Percentiles rank a stretch among this genome's conserved stretches.
phyloP scores from a whole-genome alignment of 2,797 vertebrate species.

The Myotis myotis region DNA sequence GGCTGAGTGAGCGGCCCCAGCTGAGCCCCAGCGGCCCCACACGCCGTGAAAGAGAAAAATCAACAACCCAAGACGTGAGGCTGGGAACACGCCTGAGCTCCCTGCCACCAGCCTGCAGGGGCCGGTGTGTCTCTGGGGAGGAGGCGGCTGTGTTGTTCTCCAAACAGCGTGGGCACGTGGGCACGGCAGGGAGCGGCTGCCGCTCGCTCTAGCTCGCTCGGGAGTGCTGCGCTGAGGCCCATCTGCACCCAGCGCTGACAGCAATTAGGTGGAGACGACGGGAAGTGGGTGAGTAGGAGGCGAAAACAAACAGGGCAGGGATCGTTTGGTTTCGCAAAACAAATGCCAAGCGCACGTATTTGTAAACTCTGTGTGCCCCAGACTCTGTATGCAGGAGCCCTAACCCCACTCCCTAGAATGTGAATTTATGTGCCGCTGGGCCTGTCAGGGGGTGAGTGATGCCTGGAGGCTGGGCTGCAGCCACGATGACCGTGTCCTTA shows the following conservation, averaged over 20 bases:
- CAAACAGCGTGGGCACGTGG: not conserved
- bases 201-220: not conserved
- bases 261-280: not conserved
- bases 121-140: not conserved
- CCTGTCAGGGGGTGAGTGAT: fast-evolving
- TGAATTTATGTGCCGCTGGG: fast-evolving
- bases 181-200: not conserved
- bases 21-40: fast-evolving
- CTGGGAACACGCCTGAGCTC: not conserved
- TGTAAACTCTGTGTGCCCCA: fast-evolving
- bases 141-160: not conserved
- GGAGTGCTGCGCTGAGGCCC: not conserved
- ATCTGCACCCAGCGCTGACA: not conserved
- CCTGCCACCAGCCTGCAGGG: not conserved
- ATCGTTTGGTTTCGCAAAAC: fast-evolving
- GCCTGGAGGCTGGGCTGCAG: fast-evolving
- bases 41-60: not conserved
- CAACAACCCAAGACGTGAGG: not conserved
- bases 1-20: not conserved
- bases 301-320: not conserved
- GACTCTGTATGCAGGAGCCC: not conserved
- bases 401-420: fast-evolving
- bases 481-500: fast-evolving
- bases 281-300: not conserved
- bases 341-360: fast-evolving